A percentile compares a stretch with the other conserved stretches of the same genome.
These are phyloP conservation scores for Cephalopholis sonnerati DNA, from an alignment of 2,113 vertebrate genomes.

Conservation along the genomic window DNA sequence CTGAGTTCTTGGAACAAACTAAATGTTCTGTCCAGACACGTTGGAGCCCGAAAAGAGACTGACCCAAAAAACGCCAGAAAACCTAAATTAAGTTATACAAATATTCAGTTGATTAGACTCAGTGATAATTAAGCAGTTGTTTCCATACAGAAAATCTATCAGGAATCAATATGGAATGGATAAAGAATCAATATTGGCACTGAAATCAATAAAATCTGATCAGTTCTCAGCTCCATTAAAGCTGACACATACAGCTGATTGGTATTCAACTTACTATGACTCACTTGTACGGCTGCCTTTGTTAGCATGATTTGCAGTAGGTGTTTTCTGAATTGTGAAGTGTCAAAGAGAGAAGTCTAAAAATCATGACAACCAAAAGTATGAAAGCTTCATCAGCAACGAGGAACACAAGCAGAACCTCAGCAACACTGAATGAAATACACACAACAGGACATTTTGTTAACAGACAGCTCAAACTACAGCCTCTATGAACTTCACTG, in stretches of 20 bases:
- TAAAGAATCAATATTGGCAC: too few relatives aligned
- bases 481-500: background rate
- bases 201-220: too few relatives aligned
- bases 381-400: conserved; percentile 3
- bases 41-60: too few relatives aligned
- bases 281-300: background rate
- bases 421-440: background rate
- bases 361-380: background rate
- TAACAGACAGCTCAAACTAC: background rate
- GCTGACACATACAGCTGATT: background rate
- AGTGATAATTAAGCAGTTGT: too few relatives aligned
- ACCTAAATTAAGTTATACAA: too few relatives aligned
- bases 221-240: background rate
- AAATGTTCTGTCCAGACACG: too few relatives aligned
- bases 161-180: too few relatives aligned
- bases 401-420: background rate
- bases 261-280: background rate
- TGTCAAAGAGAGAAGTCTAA: background rate
- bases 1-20: too few relatives aligned
- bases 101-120: too few relatives aligned
- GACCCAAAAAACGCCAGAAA: too few relatives aligned
- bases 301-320: background rate
- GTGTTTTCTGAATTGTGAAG: background rate
- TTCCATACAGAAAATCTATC: too few relatives aligned
- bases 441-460: background rate